Evolutionary conservation across 2,888 invertebrate genomes (phyloP).

Genomic region (Drosophila suboccidentalis): DNA sequence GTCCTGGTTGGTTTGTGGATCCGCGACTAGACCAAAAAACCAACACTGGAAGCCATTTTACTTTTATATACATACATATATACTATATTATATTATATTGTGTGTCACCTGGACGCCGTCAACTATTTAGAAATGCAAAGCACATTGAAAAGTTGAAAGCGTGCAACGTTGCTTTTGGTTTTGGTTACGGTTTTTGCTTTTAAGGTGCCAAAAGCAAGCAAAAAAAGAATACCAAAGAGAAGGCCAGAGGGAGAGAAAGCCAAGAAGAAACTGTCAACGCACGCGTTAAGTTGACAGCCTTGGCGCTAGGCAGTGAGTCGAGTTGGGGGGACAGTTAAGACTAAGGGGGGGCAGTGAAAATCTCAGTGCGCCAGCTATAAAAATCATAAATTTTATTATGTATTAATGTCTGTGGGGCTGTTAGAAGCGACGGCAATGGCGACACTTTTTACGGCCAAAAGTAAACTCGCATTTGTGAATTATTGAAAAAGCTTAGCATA

Average conservation of each 20-base stretch:
- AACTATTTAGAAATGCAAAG: slow-evolving; percentile 82
- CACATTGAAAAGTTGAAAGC: slow-evolving; percentile 77
- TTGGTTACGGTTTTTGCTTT: slow-evolving; percentile 65
- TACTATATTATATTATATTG: slow-evolving; percentile 7
- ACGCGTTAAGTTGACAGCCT: slow-evolving; percentile 69
- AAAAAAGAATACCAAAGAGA: slow-evolving; percentile 26
- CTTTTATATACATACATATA: slow-evolving; percentile 14
- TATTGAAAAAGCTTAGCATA: slow-evolving; percentile 56
- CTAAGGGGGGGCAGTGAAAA: slow-evolving; percentile 37
- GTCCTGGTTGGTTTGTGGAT: slow-evolving; percentile 11
- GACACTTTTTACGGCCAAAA: slow-evolving; percentile 18
- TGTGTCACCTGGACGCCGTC: slow-evolving; percentile 51
- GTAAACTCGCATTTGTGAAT: slow-evolving; percentile 51
- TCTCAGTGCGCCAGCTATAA: slow-evolving; percentile 65
- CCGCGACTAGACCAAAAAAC: slow-evolving; percentile 33
- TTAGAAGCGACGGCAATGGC: slow-evolving; percentile 21
- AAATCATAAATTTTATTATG: slow-evolving; percentile 76
- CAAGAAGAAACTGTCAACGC: slow-evolving; percentile 60
- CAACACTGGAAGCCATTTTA: slow-evolving; percentile 19
- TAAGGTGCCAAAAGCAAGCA: slow-evolving; percentile 63
- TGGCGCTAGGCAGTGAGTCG: slow-evolving; percentile 17
- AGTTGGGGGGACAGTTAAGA: neutral
- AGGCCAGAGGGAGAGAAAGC: slow-evolving; percentile 14
- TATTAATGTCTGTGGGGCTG: slow-evolving; percentile 54
- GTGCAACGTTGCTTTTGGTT: slow-evolving; percentile 58